phyloP scores from a whole-genome alignment of 2,888 invertebrate species.

The Stenotaenia linearis region DNA sequence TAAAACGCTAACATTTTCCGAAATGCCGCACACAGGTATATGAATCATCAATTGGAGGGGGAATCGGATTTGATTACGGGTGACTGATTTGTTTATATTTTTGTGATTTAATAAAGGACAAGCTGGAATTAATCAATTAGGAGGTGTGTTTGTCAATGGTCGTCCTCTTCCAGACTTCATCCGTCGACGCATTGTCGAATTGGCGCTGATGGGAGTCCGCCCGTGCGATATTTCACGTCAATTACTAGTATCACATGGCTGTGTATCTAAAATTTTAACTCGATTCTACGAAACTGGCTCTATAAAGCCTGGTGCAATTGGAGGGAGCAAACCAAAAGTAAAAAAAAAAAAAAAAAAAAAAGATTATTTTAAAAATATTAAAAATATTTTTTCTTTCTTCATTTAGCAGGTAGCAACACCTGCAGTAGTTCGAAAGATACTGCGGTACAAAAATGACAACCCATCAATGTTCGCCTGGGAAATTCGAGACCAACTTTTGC shows the following conservation, averaged over 20 bases:
- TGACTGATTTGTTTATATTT: neutral
- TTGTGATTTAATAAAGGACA: conserved; percentile 65
- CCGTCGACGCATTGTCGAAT: conserved; percentile 84
- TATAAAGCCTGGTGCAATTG: conserved; percentile 89
- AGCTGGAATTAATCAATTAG: conserved; percentile 94
- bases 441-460: conserved; percentile 88
- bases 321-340: conserved; percentile 92
- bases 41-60: neutral
- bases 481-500: conserved; percentile 80
- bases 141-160: conserved; percentile 95
- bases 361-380: neutral
- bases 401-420: conserved; percentile 91
- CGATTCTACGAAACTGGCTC: conserved; percentile 96
- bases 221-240: conserved; percentile 96
- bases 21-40: neutral
- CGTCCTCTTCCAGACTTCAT: conserved; percentile 94
- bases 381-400: neutral
- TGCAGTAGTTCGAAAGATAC: conserved; percentile 88
- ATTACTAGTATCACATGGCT: conserved; percentile 90
- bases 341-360: neutral
- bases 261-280: conserved; percentile 93
- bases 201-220: conserved; percentile 87
- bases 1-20: neutral
- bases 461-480: conserved; percentile 97
- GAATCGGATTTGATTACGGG: neutral